phyloP scores from a whole-genome alignment of 2,888 invertebrate genomes.

The Cryptocephalus moraei region DNA sequence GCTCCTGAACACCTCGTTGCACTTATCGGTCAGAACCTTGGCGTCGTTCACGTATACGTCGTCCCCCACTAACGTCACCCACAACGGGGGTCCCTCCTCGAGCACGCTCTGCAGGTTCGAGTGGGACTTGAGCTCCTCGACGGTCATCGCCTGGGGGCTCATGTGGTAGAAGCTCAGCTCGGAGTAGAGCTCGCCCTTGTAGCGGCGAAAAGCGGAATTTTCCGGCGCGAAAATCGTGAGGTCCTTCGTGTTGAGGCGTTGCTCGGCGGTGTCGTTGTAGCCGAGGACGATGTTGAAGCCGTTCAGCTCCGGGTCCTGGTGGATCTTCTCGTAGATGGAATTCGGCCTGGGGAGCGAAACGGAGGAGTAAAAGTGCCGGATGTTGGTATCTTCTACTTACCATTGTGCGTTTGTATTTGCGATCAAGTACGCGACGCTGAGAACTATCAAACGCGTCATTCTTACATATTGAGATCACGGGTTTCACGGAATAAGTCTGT shows the following conservation, averaged over 20 bases:
- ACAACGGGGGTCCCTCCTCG: conserved; percentile 75
- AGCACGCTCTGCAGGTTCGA: conserved; percentile 46
- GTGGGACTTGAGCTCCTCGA: conserved; percentile 42
- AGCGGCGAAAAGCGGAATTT: conserved; percentile 69
- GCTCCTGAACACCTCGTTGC: conserved; percentile 22
- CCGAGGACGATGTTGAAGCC: conserved; percentile 68
- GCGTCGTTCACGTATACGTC: conserved; percentile 82
- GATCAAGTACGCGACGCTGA: too few relatives aligned
- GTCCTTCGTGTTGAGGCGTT: conserved; percentile 58
- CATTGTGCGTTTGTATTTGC: too few relatives aligned
- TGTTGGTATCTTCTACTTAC: too few relatives aligned
- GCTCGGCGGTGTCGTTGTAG: conserved; percentile 54
- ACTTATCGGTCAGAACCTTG: conserved; percentile 52
- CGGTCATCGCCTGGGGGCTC: conserved; percentile 47
- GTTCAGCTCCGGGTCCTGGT: conserved; percentile 32
- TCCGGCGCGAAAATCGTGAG: conserved; percentile 80
- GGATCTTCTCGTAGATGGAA: conserved; percentile 26
- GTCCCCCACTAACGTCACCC: conserved; percentile 60
- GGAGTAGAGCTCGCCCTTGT: conserved; percentile 40
- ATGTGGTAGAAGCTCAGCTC: conserved; percentile 42
- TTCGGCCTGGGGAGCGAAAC: too few relatives aligned
- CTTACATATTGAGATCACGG: too few relatives aligned
- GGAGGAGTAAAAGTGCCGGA: too few relatives aligned
- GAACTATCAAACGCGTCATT: too few relatives aligned
- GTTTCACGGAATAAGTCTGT: background rate